Base-by-base conservation (phyloP, 1,140 invertebrate genomes). In the Lineus longissimus region DNA sequence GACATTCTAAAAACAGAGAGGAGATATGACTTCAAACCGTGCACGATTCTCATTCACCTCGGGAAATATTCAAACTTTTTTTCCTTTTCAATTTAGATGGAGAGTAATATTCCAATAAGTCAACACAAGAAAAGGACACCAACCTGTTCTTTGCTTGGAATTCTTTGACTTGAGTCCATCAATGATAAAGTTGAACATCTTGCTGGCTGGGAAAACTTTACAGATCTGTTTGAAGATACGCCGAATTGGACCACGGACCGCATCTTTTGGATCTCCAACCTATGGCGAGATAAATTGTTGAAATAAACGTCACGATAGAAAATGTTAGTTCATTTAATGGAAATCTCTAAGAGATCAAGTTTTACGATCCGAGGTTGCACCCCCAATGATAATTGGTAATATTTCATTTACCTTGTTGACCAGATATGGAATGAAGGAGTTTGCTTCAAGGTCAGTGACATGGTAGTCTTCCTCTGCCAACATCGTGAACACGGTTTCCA, bases 161-260 rank as follows among this genome's bases (percentile, higher is more conserved):
- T 98, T 98, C 82, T 98, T 98, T 0, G 93, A 95, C 78, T 95
- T 95, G 1, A 98, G 81, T 15, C 94, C 96, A 74, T 98, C 94
- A 88, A 97, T 91, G 1, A 98, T 84, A 74, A 91, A 92, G 61
- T 84, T 85, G 76, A 95, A 98, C 70, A 98, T 85, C 79, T 96
- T 97, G 36, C 88, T 90, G 43, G 91, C 90, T 0, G 94, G 89
- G 80, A 94, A 97, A 0, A 98, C 87, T 19, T 88, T 83, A 62
- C 88, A 89, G 6, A 97, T 90, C 76, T 91, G 89, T 72, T 91
- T 91, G 63, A 98, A 88, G 22, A 98, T 86, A 19, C 87, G 85
- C 64, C 91, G 88, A 0, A 98, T 94, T 27, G 90, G 90, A 75
- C 91, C 91, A 25, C 95, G 84, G 2, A 82, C 92, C 33, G 92